These are phyloP conservation scores for Conus canariensis DNA, from an alignment of 2,888 invertebrate species.

Conservation along the genomic window DNA sequence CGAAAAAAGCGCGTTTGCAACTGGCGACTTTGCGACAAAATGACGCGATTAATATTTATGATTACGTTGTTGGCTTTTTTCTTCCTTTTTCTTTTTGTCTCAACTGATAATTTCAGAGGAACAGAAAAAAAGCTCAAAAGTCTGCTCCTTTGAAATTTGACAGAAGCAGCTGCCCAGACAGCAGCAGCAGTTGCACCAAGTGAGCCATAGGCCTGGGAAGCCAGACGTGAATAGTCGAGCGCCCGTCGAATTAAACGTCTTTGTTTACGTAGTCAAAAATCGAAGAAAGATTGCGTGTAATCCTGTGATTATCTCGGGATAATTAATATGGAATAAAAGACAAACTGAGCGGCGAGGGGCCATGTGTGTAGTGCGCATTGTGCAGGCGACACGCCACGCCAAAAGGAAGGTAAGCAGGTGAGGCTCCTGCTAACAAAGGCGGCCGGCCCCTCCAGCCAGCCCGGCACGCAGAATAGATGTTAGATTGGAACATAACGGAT, in stretches of 20 bases:
- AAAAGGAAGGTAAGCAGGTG: conserved; percentile 69
- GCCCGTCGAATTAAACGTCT: conserved; percentile 57
- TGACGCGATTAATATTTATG: conserved; percentile 70
- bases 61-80: conserved; percentile 55
- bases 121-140: neutral
- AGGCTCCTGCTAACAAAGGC: conserved; percentile 63
- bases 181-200: conserved; percentile 44
- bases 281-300: conserved; percentile 67
- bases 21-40: conserved; percentile 41
- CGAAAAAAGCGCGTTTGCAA: neutral
- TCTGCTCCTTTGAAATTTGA: conserved; percentile 57
- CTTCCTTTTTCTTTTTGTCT: conserved; percentile 54
- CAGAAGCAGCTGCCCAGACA: conserved; percentile 54
- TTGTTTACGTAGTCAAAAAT: conserved; percentile 61
- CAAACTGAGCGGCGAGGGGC: conserved; percentile 63
- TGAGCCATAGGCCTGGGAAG: conserved; percentile 43
- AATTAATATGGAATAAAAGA: conserved; percentile 75
- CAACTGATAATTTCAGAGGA: conserved; percentile 49
- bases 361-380: conserved; percentile 61
- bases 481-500: conserved; percentile 69
- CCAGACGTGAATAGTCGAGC: conserved; percentile 39
- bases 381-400: conserved; percentile 66
- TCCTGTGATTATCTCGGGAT: conserved; percentile 72
- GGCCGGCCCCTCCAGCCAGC: conserved; percentile 64
- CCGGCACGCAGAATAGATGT: conserved; percentile 71